Conservation (phyloP, 2,888 invertebrate species). For the Folsomia manolachei region DNA sequence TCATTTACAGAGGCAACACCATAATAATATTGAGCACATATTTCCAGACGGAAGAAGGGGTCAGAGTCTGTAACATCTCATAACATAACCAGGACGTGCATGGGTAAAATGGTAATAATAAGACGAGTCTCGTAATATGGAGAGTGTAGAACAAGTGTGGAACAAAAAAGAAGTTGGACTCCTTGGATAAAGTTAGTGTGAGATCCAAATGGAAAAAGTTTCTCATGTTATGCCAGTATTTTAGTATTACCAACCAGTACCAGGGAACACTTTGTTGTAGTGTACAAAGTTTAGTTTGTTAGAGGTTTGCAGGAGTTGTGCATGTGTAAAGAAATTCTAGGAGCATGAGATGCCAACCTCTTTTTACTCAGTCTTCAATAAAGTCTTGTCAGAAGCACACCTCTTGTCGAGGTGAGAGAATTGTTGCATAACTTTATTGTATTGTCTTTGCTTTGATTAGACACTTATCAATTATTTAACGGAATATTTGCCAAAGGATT, state of each 20-base stretch:
- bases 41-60: not conserved
- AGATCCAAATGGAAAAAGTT: not conserved
- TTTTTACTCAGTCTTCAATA: constrained; percentile 37
- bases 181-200: not conserved
- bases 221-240: not conserved
- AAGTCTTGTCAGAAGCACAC: constrained; percentile 37
- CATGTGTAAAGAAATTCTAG: not conserved
- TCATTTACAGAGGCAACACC: not conserved
- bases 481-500: too few species aligned
- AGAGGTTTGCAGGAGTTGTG: not conserved
- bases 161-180: not conserved
- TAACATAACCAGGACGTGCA: not conserved
- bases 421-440: constrained; percentile 16
- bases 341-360: too few species aligned
- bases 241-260: too few species aligned
- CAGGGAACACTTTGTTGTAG: too few species aligned
- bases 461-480: too few species aligned
- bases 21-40: not conserved
- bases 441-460: constrained; percentile 18
- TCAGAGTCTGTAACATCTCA: not conserved
- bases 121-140: too few species aligned
- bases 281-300: too few species aligned
- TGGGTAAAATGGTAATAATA: not conserved
- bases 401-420: too few species aligned
- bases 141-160: not conserved